Conservation (phyloP, 2,888 invertebrate genomes). For the Luffia ferchaultella region DNA sequence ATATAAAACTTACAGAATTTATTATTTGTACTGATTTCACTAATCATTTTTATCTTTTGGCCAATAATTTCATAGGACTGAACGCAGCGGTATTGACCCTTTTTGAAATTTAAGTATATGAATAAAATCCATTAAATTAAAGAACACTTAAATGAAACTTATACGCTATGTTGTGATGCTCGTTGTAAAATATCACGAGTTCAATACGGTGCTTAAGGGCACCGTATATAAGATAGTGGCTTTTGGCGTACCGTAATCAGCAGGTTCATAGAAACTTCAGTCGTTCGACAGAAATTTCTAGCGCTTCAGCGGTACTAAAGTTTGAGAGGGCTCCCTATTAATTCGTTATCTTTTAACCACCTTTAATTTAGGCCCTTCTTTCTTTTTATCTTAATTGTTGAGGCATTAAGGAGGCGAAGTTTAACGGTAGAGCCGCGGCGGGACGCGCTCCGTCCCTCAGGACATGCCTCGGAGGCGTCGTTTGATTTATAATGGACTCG, state of each 20-base stretch:
- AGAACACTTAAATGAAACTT: no score
- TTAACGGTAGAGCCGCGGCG: constrained; percentile 51
- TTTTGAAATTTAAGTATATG: no score
- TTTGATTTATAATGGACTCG: constrained; percentile 68
- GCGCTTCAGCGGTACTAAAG: constrained; percentile 1
- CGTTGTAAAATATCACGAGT: no score
- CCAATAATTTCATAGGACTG: no score
- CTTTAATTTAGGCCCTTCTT: constrained; percentile 62
- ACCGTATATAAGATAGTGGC: background rate
- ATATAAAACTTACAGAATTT: no score
- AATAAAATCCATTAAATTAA: no score
- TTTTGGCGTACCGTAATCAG: constrained; percentile 21
- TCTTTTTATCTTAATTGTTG: constrained; percentile 67
- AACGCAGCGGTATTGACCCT: no score
- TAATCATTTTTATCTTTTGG: no score
- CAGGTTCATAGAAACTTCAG: background rate
- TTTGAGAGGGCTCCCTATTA: constrained; percentile 35
- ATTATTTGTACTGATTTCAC: no score
- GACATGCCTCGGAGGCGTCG: constrained; percentile 63
- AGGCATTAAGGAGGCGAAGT: constrained; percentile 60
- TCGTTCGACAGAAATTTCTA: background rate
- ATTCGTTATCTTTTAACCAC: constrained; percentile 64
- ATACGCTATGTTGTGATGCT: no score
- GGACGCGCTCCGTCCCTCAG: constrained; percentile 58
- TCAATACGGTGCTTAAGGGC: no score